These are phyloP conservation scores for Micropoecilia bifurca DNA, from an alignment of 2,797 vertebrate species.

Conservation along the genomic window DNA sequence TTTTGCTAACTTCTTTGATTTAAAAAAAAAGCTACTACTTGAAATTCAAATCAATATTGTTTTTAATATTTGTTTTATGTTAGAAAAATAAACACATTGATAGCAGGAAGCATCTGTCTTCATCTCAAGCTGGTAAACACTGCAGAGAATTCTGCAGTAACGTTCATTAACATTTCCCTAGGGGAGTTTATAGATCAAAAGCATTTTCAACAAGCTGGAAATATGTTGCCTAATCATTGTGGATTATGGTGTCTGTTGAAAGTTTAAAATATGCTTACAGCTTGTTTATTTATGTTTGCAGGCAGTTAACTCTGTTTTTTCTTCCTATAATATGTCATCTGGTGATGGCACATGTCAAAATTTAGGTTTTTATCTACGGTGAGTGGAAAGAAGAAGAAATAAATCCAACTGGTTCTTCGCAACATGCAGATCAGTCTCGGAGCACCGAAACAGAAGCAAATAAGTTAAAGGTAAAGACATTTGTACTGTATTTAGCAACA, in stretches of 20 bases:
- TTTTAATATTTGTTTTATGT: background rate
- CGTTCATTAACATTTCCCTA: background rate
- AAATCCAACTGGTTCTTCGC: background rate
- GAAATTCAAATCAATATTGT: background rate
- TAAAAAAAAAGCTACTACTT: background rate
- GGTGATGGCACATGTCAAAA: background rate
- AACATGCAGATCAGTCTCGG: background rate
- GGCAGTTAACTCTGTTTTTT: background rate
- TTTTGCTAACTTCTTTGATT: background rate
- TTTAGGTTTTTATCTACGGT: background rate
- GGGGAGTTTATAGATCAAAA: conserved; percentile 9
- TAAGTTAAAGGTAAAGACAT: background rate
- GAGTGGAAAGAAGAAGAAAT: background rate
- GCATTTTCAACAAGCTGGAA: background rate
- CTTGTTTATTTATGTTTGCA: background rate
- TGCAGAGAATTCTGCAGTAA: background rate
- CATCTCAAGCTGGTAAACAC: conserved; percentile 1
- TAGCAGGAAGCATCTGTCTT: background rate
- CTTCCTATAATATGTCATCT: too few species aligned
- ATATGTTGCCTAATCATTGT: background rate
- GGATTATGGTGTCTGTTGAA: background rate
- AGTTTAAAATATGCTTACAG: conserved; percentile 5
- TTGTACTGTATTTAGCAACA: background rate
- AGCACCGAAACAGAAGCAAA: background rate
- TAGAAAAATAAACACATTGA: background rate